phyloP scores from a whole-genome alignment of 1,140 invertebrate genomes.

The Drosophila prosaltans region DNA sequence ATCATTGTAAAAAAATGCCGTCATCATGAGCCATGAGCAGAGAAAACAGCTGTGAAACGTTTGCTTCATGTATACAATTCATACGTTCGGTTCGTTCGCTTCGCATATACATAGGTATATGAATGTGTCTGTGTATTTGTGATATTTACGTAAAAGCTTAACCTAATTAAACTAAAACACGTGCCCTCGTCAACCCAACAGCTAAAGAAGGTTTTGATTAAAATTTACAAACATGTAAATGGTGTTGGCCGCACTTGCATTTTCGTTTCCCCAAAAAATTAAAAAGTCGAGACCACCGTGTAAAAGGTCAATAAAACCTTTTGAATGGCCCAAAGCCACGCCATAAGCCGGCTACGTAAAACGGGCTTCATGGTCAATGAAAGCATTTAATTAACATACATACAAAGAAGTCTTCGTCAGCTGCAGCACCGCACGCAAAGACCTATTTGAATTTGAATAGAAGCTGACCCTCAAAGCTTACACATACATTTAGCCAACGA shows the following conservation, averaged over 20 bases:
- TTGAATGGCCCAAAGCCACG: constrained; percentile 26
- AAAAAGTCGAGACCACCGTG: constrained; percentile 1
- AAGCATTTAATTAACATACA: constrained; percentile 70
- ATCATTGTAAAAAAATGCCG: constrained; percentile 51
- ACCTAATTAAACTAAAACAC: constrained; percentile 68
- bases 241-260: constrained; percentile 9
- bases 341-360: constrained; percentile 43
- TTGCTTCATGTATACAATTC: background rate
- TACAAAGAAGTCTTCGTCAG: background rate
- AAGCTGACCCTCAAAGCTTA: constrained; percentile 17
- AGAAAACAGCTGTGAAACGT: constrained; percentile 34
- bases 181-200: constrained; percentile 31
- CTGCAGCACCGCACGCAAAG: constrained; percentile 46
- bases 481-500: constrained; percentile 18
- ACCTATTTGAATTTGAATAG: constrained; percentile 68
- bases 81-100: no score
- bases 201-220: background rate
- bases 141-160: constrained; percentile 40
- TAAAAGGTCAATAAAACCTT: constrained; percentile 16
- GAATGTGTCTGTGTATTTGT: constrained; percentile 20
- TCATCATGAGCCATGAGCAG: constrained; percentile 59
- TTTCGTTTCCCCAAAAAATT: background rate
- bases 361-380: constrained; percentile 73
- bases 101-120: background rate
- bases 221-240: constrained; percentile 13